Evolutionary conservation across 2,888 invertebrate genomes (phyloP).

Genomic region (Macrosiphum euphorbiae): DNA sequence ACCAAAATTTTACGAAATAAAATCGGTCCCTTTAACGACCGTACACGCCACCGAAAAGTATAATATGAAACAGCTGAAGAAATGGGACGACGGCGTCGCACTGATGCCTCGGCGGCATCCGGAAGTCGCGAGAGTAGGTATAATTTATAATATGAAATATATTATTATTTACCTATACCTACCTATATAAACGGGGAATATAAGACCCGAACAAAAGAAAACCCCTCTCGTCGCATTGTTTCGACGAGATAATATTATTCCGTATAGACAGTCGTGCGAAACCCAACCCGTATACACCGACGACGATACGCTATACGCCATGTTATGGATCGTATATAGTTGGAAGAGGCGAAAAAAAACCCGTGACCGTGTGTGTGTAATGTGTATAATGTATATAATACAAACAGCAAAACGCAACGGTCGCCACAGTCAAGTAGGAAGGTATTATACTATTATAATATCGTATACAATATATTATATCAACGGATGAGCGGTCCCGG

Average conservation of each 20-base stretch:
- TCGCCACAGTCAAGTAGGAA: background rate
- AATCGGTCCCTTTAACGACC: background rate
- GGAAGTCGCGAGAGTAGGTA: background rate
- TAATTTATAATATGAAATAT: background rate
- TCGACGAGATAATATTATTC: constrained; percentile 30
- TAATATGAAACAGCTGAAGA: background rate
- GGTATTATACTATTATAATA: background rate
- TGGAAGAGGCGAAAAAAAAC: background rate
- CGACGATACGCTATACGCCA: background rate
- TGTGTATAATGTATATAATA: background rate
- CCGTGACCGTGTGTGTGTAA: background rate
- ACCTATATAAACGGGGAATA: background rate
- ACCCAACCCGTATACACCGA: background rate
- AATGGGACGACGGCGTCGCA: background rate
- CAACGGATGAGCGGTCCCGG: background rate
- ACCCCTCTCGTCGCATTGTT: constrained; percentile 24
- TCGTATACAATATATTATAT: background rate
- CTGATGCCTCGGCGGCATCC: background rate
- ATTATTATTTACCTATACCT: background rate
- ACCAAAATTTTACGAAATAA: background rate
- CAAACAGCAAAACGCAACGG: background rate
- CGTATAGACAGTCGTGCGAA: constrained; percentile 30
- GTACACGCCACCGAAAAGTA: background rate
- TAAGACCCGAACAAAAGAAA: constrained; percentile 27
- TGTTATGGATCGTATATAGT: background rate